Percentiles rank a stretch among this genome's conserved stretches.
phyloP scores from a whole-genome alignment of 2,113 vertebrate genomes.

The Illadopsis cleaveri region DNA sequence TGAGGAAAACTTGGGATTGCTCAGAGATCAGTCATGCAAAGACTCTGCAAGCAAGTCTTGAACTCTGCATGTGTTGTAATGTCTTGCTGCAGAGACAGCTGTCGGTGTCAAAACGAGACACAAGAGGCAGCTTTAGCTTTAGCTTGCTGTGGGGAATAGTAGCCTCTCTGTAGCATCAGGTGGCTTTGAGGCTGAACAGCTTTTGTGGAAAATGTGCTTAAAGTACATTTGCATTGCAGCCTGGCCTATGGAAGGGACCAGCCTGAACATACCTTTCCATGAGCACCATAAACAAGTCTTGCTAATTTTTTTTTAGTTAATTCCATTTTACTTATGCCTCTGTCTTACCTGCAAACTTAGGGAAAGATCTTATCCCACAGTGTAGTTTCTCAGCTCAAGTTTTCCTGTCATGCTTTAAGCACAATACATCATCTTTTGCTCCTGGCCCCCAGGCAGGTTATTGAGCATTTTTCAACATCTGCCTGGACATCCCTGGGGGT shows the following conservation, averaged over 20 bases:
- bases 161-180: background rate
- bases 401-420: background rate
- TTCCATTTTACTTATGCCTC: background rate
- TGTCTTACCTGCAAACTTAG: background rate
- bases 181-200: background rate
- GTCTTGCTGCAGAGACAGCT: background rate
- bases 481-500: background rate
- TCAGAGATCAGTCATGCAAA: background rate
- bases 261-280: background rate
- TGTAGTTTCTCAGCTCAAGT: background rate
- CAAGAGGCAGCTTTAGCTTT: background rate
- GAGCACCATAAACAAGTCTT: background rate
- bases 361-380: background rate
- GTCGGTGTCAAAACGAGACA: accelerated
- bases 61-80: background rate
- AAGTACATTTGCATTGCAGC: background rate
- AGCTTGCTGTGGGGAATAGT: background rate
- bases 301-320: background rate
- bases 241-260: background rate
- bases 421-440: background rate
- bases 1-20: background rate
- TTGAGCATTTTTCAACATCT: background rate
- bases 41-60: background rate
- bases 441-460: background rate
- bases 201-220: background rate